Evolutionary conservation across 2,113 vertebrate species (phyloP).

Genomic region (Ondatra zibethicus): DNA sequence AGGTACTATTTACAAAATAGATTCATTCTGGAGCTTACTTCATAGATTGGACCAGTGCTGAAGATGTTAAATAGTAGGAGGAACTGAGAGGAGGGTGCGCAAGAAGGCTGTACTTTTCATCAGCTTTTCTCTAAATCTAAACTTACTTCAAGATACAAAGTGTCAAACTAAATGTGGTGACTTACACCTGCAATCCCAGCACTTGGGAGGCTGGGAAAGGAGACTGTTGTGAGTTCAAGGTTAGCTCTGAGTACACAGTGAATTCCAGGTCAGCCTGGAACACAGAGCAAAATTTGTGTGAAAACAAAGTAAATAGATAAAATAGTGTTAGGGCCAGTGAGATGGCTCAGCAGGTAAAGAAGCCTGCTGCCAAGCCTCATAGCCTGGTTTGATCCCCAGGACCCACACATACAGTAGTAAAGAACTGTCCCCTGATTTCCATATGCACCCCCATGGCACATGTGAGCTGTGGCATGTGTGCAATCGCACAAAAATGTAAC

Average conservation of each 20-base stretch:
- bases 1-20: constrained; percentile 25
- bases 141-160: constrained; percentile 34
- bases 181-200: background rate
- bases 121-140: constrained; percentile 30
- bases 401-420: background rate
- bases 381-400: background rate
- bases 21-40: constrained; percentile 3
- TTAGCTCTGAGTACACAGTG: background rate
- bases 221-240: background rate
- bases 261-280: background rate
- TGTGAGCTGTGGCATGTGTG: background rate
- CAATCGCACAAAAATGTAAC: background rate
- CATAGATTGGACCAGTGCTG: background rate
- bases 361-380: background rate
- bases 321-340: background rate
- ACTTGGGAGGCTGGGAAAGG: background rate
- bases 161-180: background rate
- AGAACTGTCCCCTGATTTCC: background rate
- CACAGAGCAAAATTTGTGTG: background rate
- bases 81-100: background rate
- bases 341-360: too few species aligned
- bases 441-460: too few species aligned
- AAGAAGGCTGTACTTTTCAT: background rate
- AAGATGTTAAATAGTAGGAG: background rate
- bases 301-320: background rate